Evolutionary conservation across 2,113 vertebrate species (phyloP).

Genomic region (Limnothrissa miodon): DNA sequence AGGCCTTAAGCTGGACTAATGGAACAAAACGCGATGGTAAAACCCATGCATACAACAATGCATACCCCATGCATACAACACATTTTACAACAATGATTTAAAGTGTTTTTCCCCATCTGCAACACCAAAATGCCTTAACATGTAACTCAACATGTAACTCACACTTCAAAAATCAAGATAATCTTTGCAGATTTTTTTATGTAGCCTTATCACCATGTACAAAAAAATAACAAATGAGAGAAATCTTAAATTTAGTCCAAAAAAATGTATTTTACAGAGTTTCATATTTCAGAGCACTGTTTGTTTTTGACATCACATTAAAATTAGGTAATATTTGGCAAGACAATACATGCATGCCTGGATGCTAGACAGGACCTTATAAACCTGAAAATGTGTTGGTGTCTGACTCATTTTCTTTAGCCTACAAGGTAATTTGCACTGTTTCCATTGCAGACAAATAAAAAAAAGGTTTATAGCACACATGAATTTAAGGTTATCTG

Average conservation of each 20-base stretch:
- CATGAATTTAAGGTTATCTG: neutral
- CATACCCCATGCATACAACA: no score
- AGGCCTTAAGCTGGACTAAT: neutral
- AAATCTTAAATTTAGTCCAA: no score
- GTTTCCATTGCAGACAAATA: neutral
- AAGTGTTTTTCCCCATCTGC: no score
- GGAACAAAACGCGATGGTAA: neutral
- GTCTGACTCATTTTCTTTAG: neutral
- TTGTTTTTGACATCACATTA: neutral
- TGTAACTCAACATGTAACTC: neutral
- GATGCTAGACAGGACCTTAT: neutral
- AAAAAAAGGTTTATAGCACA: neutral
- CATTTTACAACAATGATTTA: no score
- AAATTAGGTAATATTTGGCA: neutral
- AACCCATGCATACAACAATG: neutral
- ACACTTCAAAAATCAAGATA: neutral
- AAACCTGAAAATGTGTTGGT: neutral
- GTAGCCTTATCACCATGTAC: no score
- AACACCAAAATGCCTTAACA: neutral
- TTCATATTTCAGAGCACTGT: neutral
- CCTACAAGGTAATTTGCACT: neutral
- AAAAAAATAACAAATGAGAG: no score
- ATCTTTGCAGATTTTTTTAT: neutral
- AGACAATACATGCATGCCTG: neutral
- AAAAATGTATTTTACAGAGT: neutral